Conservation (phyloP, 2,797 vertebrate species). For the Mallotus villosus region DNA sequence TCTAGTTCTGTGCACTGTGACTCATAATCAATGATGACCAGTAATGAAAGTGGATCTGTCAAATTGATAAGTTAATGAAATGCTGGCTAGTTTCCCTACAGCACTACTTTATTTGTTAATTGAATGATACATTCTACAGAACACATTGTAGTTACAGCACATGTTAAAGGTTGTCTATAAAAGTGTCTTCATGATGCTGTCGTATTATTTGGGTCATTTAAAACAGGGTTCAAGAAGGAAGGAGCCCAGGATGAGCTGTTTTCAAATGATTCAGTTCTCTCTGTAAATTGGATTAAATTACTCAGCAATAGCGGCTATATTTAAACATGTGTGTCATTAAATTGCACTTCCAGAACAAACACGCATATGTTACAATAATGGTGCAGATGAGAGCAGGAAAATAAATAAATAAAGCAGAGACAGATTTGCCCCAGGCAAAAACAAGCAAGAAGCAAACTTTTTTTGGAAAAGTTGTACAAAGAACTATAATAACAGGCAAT, state of each 20-base stretch:
- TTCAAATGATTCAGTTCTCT: not conserved
- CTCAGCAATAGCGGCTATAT: conserved; percentile 42
- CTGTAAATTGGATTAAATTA: conserved; percentile 40
- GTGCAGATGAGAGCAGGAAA: conserved; percentile 26
- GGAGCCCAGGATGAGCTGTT: not conserved
- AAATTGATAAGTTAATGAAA: conserved; percentile 56
- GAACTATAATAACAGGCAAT: conserved; percentile 63
- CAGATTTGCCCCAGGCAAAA: conserved; percentile 50
- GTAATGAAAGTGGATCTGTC: conserved; percentile 46
- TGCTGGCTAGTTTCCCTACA: conserved; percentile 17
- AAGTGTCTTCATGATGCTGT: not conserved
- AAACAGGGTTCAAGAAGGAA: not conserved
- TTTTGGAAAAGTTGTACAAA: conserved; percentile 50
- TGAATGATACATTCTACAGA: not conserved
- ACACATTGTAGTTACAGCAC: not conserved
- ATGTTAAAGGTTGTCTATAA: not conserved
- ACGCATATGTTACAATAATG: conserved; percentile 42
- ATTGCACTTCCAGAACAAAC: conserved; percentile 45
- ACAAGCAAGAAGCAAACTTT: conserved; percentile 47
- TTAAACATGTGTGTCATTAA: conserved; percentile 57
- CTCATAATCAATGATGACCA: conserved; percentile 55
- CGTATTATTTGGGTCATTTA: not conserved
- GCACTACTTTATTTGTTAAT: conserved; percentile 19
- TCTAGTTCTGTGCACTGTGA: conserved; percentile 40
- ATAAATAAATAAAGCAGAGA: conserved; percentile 30